phyloP scores from a whole-genome alignment of 2,113 vertebrate genomes.

The Collichthys lucidus region DNA sequence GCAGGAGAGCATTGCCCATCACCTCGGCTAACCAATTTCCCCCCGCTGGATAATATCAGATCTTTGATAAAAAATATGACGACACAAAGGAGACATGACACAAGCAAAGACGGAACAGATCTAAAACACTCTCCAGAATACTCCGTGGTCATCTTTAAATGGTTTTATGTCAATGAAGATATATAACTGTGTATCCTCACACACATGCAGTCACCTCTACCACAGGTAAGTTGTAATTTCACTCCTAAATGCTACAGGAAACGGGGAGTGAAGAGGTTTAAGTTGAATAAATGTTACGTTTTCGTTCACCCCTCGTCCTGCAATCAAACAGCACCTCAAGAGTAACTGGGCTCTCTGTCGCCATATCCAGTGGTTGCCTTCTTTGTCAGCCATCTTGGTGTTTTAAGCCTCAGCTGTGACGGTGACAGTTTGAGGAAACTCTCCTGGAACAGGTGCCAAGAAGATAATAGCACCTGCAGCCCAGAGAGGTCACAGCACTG shows the following conservation, averaged over 20 bases:
- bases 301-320: neutral
- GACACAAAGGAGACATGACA: neutral
- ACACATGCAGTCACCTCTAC: neutral
- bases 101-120: neutral
- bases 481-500: slow-evolving; percentile 61
- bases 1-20: neutral
- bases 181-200: neutral
- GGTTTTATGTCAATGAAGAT: neutral
- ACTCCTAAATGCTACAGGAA: neutral
- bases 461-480: slow-evolving; percentile 74
- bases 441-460: slow-evolving; percentile 65
- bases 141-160: neutral
- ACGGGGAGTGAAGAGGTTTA: neutral
- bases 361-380: neutral
- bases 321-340: neutral
- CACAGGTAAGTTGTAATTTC: neutral
- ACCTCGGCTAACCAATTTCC: neutral
- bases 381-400: slow-evolving; percentile 28
- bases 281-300: neutral
- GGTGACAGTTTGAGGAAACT: slow-evolving; percentile 45
- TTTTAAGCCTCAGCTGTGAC: slow-evolving; percentile 61
- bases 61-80: neutral
- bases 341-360: slow-evolving; percentile 4
- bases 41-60: neutral
- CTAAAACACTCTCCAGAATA: neutral